A percentile compares a stretch with the other conserved stretches of the same genome.
These are phyloP conservation scores for Akabosia matsudoensis DNA, from an alignment of 1,140 invertebrate genomes.

Conservation along the genomic window DNA sequence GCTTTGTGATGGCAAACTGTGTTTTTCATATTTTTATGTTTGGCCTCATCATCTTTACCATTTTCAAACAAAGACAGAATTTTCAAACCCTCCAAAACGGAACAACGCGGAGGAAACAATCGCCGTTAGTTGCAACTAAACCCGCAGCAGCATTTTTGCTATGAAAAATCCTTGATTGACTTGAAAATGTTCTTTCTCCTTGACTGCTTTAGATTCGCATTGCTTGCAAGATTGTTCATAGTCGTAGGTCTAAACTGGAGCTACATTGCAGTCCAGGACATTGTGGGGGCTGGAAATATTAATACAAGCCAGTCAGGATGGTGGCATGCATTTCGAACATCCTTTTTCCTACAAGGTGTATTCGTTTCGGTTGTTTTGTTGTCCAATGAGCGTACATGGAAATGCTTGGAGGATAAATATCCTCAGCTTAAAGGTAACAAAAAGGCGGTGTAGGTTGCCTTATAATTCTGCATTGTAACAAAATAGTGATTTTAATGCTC, in stretches of 20 bases:
- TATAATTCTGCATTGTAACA: no score
- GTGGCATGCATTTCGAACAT: background rate
- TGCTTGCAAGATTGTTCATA: background rate
- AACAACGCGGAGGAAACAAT: background rate
- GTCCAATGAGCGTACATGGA: background rate
- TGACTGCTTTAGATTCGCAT: background rate
- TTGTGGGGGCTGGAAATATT: background rate
- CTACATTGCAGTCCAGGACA: constrained; percentile 7
- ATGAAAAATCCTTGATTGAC: no score
- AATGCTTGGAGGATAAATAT: background rate
- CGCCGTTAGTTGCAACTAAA: background rate
- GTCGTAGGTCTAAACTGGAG: constrained; percentile 13
- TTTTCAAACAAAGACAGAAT: background rate
- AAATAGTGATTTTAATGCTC: no score
- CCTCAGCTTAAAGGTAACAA: background rate
- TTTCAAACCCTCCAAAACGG: background rate
- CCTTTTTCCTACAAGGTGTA: background rate
- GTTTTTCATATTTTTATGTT: constrained; percentile 7
- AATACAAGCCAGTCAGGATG: background rate
- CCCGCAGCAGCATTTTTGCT: background rate
- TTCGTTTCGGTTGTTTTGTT: background rate
- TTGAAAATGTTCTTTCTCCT: no score
- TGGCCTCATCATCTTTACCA: background rate
- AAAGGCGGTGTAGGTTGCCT: no score
- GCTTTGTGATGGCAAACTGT: constrained; percentile 1